phyloP scores from a whole-genome alignment of 1,140 invertebrate species.

The Dendrolimus punctatus region DNA sequence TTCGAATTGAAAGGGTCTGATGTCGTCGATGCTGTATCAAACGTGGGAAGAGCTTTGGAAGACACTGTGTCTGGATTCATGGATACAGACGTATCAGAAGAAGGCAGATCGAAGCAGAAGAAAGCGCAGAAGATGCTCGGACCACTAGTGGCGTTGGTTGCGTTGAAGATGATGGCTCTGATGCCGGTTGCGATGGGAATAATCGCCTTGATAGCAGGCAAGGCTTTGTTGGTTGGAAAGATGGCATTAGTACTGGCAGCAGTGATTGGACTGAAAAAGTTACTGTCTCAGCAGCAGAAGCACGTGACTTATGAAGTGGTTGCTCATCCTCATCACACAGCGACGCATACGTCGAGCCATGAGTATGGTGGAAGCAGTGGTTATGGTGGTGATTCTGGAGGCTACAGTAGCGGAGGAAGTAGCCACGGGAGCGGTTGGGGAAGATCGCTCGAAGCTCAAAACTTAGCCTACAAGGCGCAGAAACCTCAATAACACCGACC shows the following conservation, averaged over 20 bases:
- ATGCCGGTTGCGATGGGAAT: conserved; percentile 83
- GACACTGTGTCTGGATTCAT: conserved; percentile 78
- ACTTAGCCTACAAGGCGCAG: conserved; percentile 83
- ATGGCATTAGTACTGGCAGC: conserved; percentile 86
- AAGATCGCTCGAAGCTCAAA: conserved; percentile 78
- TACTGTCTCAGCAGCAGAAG: conserved; percentile 79
- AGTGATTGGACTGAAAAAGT: conserved; percentile 87
- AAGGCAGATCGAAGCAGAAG: conserved; percentile 85
- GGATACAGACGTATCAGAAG: conserved; percentile 73
- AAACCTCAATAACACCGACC: conserved; percentile 66
- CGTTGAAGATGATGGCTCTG: conserved; percentile 84
- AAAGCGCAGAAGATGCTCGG: conserved; percentile 86
- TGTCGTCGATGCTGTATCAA: conserved; percentile 83
- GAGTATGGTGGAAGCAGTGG: conserved; percentile 74
- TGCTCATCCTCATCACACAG: conserved; percentile 83
- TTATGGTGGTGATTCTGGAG: conserved; percentile 68
- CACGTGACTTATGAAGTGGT: conserved; percentile 90
- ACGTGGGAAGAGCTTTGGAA: conserved; percentile 82
- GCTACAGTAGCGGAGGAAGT: conserved; percentile 71
- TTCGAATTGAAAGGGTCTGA: conserved; percentile 89
- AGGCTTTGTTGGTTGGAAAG: conserved; percentile 87
- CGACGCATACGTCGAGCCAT: conserved; percentile 77
- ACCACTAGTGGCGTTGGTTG: conserved; percentile 80
- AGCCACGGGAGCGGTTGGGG: conserved; percentile 81
- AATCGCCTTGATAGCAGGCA: conserved; percentile 87